Conservation (phyloP, 2,113 vertebrate species). For the Oostethus manadensis region DNA sequence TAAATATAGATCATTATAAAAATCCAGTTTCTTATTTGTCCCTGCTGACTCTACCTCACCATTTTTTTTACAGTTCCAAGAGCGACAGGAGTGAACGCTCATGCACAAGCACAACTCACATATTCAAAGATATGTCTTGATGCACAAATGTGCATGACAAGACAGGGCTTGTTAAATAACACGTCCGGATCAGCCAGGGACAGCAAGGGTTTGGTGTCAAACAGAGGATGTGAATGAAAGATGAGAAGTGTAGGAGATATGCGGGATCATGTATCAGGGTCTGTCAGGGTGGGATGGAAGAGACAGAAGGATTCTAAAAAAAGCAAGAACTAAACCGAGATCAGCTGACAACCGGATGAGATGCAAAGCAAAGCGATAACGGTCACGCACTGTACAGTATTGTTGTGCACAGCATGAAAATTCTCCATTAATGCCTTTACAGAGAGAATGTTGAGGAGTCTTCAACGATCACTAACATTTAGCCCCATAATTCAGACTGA, state of each 20-base stretch:
- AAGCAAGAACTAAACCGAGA: neutral
- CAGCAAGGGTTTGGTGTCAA: conserved; percentile 4
- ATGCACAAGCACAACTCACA: neutral
- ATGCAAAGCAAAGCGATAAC: neutral
- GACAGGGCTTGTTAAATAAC: conserved; percentile 36
- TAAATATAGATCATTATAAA: conserved; percentile 44
- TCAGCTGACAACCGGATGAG: neutral
- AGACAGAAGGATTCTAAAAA: conserved; percentile 21
- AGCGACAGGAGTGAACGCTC: conserved; percentile 22
- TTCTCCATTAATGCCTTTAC: neutral
- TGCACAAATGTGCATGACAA: conserved; percentile 15
- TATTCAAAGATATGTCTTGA: conserved; percentile 17
- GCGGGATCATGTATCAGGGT: conserved; percentile 36
- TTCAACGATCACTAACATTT: too few relatives aligned
- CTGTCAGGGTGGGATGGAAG: conserved; percentile 20
- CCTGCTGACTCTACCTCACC: conserved; percentile 25
- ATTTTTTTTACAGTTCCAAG: conserved; percentile 19
- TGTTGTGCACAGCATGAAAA: neutral
- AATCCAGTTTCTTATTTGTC: conserved; percentile 43
- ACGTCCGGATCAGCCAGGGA: conserved; percentile 23
- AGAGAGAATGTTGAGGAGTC: neutral
- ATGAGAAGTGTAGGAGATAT: conserved; percentile 16
- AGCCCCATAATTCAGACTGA: too few relatives aligned
- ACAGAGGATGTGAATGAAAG: conserved; percentile 11
- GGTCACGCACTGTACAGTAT: neutral